Evolutionary conservation across 2,888 invertebrate genomes (phyloP).

Genomic region (Dascillus cervinus): DNA sequence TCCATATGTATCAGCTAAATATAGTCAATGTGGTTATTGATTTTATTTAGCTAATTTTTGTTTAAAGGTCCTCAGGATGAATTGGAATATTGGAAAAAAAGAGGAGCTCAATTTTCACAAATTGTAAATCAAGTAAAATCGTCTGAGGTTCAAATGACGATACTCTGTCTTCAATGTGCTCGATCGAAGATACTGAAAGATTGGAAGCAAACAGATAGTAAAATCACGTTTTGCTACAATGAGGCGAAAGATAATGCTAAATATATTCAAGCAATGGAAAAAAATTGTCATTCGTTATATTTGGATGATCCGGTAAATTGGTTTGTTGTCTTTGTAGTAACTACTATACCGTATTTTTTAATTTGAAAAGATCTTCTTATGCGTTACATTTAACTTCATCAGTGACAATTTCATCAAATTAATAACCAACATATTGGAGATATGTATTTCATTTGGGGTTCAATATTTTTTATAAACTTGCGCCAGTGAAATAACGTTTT

Average conservation of each 20-base stretch:
- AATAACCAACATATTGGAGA: background rate
- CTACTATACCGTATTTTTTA: background rate
- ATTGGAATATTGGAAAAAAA: conserved; percentile 91
- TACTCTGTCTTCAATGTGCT: conserved; percentile 66
- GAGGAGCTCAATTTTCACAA: conserved; percentile 89
- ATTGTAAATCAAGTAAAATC: conserved; percentile 68
- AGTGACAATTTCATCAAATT: background rate
- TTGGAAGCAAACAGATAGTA: conserved; percentile 81
- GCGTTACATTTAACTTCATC: too few species aligned
- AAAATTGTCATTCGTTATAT: conserved; percentile 89
- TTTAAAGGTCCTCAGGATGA: conserved; percentile 83
- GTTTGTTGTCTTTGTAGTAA: background rate
- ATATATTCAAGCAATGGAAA: conserved; percentile 88
- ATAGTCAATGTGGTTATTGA: too few species aligned
- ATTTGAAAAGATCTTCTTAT: too few species aligned
- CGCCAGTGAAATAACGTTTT: too few species aligned
- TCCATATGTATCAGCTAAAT: too few species aligned
- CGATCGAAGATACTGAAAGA: conserved; percentile 71
- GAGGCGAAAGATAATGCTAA: conserved; percentile 95
- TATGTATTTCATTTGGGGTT: too few species aligned
- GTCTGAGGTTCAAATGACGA: conserved; percentile 67
- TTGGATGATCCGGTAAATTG: conserved; percentile 75
- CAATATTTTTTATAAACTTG: too few species aligned
- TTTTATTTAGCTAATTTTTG: too few species aligned
- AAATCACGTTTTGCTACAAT: conserved; percentile 90